These are phyloP conservation scores for Peromyscus attwateri DNA, from an alignment of 2,797 vertebrate species.

Conservation along the genomic window DNA sequence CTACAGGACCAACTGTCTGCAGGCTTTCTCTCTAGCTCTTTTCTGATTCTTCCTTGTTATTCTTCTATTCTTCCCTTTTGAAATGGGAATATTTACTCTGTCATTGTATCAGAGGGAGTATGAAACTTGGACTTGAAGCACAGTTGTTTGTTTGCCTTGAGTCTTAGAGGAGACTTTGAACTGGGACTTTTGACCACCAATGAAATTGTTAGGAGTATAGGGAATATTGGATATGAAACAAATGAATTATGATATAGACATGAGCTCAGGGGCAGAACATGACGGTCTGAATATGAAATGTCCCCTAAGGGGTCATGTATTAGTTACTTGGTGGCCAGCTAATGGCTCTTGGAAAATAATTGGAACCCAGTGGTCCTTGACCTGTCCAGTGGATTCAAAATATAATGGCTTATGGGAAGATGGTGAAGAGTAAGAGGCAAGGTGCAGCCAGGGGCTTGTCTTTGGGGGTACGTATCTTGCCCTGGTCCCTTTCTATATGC, in stretches of 20 bases:
- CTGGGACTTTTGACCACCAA: neutral
- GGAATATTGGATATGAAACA: neutral
- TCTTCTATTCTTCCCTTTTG: neutral
- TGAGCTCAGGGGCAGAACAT: neutral
- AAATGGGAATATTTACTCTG: neutral
- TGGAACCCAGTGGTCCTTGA: neutral
- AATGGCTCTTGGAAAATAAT: neutral
- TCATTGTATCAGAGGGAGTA: neutral
- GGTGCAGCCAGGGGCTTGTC: neutral
- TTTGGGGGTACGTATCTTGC: neutral
- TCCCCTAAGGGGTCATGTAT: neutral
- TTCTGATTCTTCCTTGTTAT: neutral
- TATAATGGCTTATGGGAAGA: neutral
- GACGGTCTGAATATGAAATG: neutral
- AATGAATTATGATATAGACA: neutral
- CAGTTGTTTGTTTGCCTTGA: neutral
- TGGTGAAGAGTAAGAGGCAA: neutral
- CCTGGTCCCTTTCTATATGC: neutral
- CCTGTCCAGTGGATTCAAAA: neutral
- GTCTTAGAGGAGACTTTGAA: neutral
- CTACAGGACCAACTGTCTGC: neutral
- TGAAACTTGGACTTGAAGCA: neutral
- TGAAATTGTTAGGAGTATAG: neutral
- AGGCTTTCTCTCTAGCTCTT: neutral
- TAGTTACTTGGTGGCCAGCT: neutral